phyloP scores from a whole-genome alignment of 2,888 invertebrate species.

The Horisme vitalbata region DNA sequence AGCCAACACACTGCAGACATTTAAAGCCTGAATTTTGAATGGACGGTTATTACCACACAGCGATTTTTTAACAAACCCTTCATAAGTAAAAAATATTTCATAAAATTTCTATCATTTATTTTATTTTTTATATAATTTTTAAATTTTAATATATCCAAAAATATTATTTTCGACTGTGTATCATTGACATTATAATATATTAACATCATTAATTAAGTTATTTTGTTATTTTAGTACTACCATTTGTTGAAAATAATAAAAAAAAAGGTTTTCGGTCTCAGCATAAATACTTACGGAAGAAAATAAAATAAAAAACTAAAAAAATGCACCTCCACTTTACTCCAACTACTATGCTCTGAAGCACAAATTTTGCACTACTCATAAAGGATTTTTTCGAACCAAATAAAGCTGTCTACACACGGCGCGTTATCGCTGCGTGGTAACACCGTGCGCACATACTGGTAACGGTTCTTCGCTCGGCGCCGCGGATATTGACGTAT shows the following conservation, averaged over 20 bases:
- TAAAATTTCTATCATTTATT: no score
- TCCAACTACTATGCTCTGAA: slow-evolving; percentile 19
- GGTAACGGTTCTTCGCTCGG: slow-evolving; percentile 78
- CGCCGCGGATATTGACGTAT: slow-evolving; percentile 76
- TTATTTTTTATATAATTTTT: no score
- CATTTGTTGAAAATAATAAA: no score
- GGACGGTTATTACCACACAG: slow-evolving; percentile 70
- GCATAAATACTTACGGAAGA: background rate
- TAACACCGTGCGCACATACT: slow-evolving; percentile 70
- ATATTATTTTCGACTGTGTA: slow-evolving; percentile 9
- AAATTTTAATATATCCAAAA: slow-evolving; percentile 11
- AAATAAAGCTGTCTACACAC: slow-evolving; percentile 37
- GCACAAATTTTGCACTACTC: slow-evolving; percentile 16
- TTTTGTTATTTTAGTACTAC: no score
- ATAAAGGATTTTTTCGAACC: slow-evolving; percentile 23
- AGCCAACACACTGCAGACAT: slow-evolving; percentile 83
- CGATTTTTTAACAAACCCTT: slow-evolving; percentile 39
- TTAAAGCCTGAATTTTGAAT: slow-evolving; percentile 66
- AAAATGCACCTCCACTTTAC: slow-evolving; percentile 15
- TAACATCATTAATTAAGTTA: no score
- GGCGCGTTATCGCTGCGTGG: slow-evolving; percentile 66
- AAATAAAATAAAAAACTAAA: background rate
- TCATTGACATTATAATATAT: slow-evolving; percentile 4
- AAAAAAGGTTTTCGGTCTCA: background rate
- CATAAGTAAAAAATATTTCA: background rate